A percentile compares a stretch with the other conserved stretches of the same genome.
Conservation (phyloP, 2,113 vertebrate genomes). For the Vulpes ferrilata region DNA sequence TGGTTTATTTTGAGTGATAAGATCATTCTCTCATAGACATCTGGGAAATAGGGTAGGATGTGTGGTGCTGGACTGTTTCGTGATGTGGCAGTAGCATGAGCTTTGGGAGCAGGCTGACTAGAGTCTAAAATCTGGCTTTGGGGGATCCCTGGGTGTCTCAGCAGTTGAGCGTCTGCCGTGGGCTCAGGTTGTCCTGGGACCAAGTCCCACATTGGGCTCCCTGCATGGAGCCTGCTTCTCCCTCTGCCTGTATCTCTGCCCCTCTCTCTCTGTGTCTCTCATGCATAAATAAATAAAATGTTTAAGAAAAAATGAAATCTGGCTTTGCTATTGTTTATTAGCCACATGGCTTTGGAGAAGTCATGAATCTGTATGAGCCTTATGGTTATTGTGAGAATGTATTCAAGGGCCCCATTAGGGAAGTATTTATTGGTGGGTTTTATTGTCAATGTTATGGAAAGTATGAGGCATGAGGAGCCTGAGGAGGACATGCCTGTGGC, state of each 20-base stretch:
- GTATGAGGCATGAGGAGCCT: neutral
- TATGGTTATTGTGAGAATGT: slow-evolving; percentile 16
- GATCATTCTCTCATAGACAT: neutral
- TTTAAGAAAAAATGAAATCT: neutral
- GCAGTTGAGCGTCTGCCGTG: too few relatives aligned
- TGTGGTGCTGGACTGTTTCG: neutral
- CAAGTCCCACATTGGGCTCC: too few relatives aligned
- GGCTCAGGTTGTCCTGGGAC: too few relatives aligned
- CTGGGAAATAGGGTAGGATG: neutral
- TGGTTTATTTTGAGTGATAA: slow-evolving; percentile 49
- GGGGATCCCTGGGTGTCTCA: too few relatives aligned
- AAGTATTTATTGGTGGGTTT: slow-evolving; percentile 55
- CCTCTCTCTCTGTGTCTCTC: too few relatives aligned
- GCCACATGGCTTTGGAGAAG: slow-evolving; percentile 48
- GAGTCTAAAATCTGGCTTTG: slow-evolving; percentile 59
- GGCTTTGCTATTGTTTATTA: slow-evolving; percentile 38
- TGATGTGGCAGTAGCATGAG: neutral
- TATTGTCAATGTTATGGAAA: neutral
- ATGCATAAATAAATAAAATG: too few relatives aligned
- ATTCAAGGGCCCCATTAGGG: slow-evolving; percentile 28
- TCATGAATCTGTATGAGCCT: slow-evolving; percentile 38
- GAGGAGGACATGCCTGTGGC: neutral
- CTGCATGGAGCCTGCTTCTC: too few relatives aligned
- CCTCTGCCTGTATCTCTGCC: too few relatives aligned
- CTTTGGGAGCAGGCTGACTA: slow-evolving; percentile 21